Evolutionary conservation across 1,140 invertebrate species (phyloP).

Genomic region (Camponotus pennsylvanicus): DNA sequence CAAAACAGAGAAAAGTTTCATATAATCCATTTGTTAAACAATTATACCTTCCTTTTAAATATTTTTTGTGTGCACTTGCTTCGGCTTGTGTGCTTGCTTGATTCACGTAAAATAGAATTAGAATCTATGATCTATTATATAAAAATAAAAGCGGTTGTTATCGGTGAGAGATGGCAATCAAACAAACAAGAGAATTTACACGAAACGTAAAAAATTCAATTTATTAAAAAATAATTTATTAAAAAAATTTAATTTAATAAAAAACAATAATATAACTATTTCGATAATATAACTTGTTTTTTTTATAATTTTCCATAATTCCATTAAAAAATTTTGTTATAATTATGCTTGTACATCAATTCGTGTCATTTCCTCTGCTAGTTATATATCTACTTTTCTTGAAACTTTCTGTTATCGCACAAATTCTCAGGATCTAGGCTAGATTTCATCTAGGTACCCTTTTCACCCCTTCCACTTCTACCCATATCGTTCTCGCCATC

Average conservation of each 20-base stretch:
- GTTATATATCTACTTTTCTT: constrained; percentile 24
- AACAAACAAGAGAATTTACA: not conserved
- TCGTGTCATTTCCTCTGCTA: not conserved
- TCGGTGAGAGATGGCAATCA: not conserved
- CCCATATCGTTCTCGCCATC: constrained; percentile 35
- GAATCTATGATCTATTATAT: not conserved
- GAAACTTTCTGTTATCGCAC: constrained; percentile 44
- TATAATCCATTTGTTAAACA: not conserved
- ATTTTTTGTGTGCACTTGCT: not conserved
- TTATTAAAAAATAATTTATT: no score
- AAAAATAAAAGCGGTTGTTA: not conserved
- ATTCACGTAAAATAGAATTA: not conserved
- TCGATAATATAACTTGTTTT: not conserved
- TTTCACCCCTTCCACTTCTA: constrained; percentile 49
- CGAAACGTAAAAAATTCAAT: not conserved
- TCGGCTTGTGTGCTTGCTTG: not conserved
- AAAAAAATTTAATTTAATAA: not conserved
- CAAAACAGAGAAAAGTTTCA: not conserved
- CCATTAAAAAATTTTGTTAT: not conserved
- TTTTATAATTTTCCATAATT: not conserved
- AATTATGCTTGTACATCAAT: not conserved
- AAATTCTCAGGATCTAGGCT: constrained; percentile 19
- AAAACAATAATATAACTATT: not conserved
- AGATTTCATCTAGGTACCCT: constrained; percentile 31
- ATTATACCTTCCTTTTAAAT: not conserved